Conservation (phyloP, 2,113 vertebrate species). For the Fregetta grallaria region DNA sequence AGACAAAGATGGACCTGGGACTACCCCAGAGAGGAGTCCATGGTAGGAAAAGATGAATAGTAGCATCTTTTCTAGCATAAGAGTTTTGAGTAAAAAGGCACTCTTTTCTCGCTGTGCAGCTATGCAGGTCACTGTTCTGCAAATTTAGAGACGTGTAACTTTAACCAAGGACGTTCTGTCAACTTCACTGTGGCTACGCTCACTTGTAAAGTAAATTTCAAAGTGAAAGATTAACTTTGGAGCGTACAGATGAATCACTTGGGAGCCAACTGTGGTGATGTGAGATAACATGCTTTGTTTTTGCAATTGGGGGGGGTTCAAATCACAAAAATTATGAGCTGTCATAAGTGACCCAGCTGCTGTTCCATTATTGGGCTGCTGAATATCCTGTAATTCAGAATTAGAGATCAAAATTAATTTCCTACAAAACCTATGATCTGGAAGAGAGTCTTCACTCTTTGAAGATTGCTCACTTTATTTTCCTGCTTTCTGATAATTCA, state of each 20-base stretch:
- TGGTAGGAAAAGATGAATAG: background rate
- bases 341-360: background rate
- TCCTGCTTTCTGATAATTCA: background rate
- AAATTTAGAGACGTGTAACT: background rate
- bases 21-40: background rate
- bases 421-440: background rate
- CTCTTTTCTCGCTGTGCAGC: background rate
- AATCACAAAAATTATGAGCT: background rate
- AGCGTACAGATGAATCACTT: background rate
- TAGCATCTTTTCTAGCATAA: background rate
- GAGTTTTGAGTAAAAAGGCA: background rate
- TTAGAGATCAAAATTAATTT: background rate
- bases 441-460: background rate
- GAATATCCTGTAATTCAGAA: background rate
- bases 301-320: background rate
- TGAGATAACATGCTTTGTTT: background rate
- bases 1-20: background rate
- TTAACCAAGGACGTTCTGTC: background rate
- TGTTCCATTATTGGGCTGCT: background rate
- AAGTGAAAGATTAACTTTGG: background rate
- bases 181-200: background rate
- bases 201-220: background rate
- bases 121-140: accelerated
- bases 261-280: background rate
- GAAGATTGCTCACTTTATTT: background rate